Conservation (phyloP, 1,140 invertebrate species). For the Drosophila kurseongensis region DNA sequence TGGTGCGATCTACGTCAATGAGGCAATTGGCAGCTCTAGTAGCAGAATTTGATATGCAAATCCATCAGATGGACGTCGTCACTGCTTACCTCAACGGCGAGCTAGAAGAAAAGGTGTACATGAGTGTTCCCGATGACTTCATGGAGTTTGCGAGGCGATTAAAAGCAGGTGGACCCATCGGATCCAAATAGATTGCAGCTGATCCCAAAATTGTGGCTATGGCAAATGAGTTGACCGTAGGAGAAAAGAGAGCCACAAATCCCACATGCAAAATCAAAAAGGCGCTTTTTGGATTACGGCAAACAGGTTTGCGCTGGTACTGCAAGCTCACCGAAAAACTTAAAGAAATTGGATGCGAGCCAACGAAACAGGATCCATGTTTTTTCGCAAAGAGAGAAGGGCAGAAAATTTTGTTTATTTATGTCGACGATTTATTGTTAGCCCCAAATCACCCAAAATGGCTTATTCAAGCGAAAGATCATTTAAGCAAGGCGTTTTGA, state of each 20-base stretch:
- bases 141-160: not conserved
- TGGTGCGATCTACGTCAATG: conserved; percentile 16
- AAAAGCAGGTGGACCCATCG: not conserved
- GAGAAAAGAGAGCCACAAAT: not conserved
- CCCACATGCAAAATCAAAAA: conserved; percentile 71
- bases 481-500: conserved; percentile 8
- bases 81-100: conserved; percentile 29
- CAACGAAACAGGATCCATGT: conserved; percentile 36
- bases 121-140: conserved; percentile 13
- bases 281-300: conserved; percentile 67
- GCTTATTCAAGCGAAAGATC: not conserved
- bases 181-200: no score
- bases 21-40: conserved; percentile 11
- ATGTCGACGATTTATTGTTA: conserved; percentile 62
- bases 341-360: conserved; percentile 22
- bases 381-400: conserved; percentile 24
- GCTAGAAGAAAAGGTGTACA: conserved; percentile 15
- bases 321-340: conserved; percentile 45
- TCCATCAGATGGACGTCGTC: conserved; percentile 30
- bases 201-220: not conserved
- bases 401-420: conserved; percentile 26
- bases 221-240: not conserved
- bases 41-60: conserved; percentile 11
- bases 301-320: conserved; percentile 83
- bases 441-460: conserved; percentile 13